Evolutionary conservation across 2,888 invertebrate genomes (phyloP).

Genomic region (Acleris literana): DNA sequence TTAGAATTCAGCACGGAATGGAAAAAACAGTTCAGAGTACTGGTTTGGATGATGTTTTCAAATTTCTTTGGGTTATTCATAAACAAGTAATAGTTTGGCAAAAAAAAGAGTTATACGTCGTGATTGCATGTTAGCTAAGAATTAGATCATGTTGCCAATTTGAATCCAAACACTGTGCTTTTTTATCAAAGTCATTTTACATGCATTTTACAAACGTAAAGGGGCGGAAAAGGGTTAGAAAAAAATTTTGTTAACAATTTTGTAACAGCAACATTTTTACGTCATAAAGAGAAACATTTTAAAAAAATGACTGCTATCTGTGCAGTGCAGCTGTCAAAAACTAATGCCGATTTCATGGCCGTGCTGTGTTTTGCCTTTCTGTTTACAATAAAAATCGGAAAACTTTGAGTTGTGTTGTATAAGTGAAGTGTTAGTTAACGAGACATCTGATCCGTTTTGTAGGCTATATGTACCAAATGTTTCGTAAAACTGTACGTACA

Average conservation of each 20-base stretch:
- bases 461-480: not conserved
- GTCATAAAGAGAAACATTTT: not conserved
- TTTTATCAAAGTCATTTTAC: too few species aligned
- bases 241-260: not conserved
- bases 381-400: not conserved
- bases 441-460: not conserved
- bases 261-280: slow-evolving; percentile 6
- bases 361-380: slow-evolving; percentile 1
- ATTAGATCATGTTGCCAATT: not conserved
- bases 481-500: not conserved
- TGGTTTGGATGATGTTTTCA: not conserved
- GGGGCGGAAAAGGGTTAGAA: too few species aligned
- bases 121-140: too few species aligned
- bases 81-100: too few species aligned
- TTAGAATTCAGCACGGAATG: too few species aligned
- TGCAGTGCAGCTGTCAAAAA: not conserved
- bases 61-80: too few species aligned
- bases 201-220: too few species aligned
- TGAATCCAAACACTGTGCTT: not conserved
- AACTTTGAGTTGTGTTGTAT: slow-evolving; percentile 4
- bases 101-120: not conserved
- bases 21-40: too few species aligned
- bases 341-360: slow-evolving; percentile 10
- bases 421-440: not conserved
- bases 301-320: too few species aligned